Percentiles rank a stretch among this genome's conserved stretches.
Evolutionary conservation across 2,888 invertebrate genomes (phyloP).

Genomic region (Meteorus colon): DNA sequence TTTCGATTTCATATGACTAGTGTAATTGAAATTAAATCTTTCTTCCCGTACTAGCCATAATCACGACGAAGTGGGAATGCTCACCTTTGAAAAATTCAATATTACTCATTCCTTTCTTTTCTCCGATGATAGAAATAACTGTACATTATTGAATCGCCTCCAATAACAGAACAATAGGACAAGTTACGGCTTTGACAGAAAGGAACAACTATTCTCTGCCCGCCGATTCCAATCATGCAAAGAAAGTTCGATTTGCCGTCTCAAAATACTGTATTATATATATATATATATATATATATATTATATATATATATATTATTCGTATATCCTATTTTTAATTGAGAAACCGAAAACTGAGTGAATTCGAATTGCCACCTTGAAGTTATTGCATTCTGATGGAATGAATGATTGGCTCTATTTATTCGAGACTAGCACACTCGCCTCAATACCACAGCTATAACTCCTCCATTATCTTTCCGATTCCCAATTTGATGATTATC

Average conservation of each 20-base stretch:
- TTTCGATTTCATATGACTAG: constrained; percentile 40
- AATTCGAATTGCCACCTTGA: constrained; percentile 52
- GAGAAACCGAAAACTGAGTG: constrained; percentile 23
- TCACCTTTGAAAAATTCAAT: background rate
- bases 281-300: constrained; percentile 10
- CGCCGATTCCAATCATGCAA: background rate
- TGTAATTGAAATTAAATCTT: constrained; percentile 30
- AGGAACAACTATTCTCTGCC: background rate
- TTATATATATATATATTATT: constrained; percentile 4
- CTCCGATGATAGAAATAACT: constrained; percentile 9
- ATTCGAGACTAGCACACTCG: constrained; percentile 58
- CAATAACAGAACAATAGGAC: constrained; percentile 8
- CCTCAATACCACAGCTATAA: constrained; percentile 48
- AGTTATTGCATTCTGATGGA: constrained; percentile 67
- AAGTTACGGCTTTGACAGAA: background rate
- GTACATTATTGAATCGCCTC: constrained; percentile 8
- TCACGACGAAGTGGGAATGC: background rate
- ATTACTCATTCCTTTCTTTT: background rate
- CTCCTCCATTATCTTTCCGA: constrained; percentile 34
- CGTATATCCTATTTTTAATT: background rate
- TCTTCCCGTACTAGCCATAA: constrained; percentile 1
- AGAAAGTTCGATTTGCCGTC: constrained; percentile 13
- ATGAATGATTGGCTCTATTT: constrained; percentile 48
- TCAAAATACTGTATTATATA: constrained; percentile 27
- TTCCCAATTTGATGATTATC: constrained; percentile 42